phyloP scores from a whole-genome alignment of 2,888 invertebrate species.

The Mayetiola destructor region DNA sequence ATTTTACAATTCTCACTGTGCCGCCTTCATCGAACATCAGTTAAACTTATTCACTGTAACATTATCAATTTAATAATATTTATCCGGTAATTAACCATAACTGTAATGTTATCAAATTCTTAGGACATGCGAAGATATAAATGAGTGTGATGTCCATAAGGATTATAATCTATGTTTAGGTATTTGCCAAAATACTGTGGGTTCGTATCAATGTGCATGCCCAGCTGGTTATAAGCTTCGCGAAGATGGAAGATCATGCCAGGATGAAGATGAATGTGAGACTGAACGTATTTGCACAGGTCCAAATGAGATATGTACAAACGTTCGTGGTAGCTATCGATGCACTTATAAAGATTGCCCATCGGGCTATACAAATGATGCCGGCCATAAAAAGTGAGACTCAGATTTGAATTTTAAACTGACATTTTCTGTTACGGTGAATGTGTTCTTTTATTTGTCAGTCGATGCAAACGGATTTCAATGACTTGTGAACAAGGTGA shows the following conservation, averaged over 20 bases:
- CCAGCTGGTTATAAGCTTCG: constrained; percentile 65
- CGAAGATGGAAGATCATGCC: constrained; percentile 62
- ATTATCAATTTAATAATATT: no score
- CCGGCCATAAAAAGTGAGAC: constrained; percentile 62
- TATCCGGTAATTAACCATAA: no score
- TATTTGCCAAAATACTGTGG: constrained; percentile 71
- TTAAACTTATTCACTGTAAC: no score
- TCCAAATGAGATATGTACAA: constrained; percentile 71
- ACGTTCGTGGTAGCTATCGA: constrained; percentile 75
- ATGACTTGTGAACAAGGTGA: constrained; percentile 59
- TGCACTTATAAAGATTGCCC: constrained; percentile 82
- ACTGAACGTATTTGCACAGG: constrained; percentile 37
- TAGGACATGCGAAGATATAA: constrained; percentile 59
- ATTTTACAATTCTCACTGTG: no score
- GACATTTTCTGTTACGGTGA: background rate
- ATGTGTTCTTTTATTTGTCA: constrained; percentile 28
- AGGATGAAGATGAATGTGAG: constrained; percentile 59
- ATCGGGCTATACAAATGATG: constrained; percentile 63
- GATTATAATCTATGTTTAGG: constrained; percentile 59
- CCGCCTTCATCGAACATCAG: no score
- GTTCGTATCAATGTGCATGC: constrained; percentile 69
- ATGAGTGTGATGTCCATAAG: constrained; percentile 71
- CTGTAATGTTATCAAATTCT: no score
- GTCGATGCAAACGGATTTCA: constrained; percentile 63
- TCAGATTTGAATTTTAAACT: background rate